Conservation (phyloP, 2,888 invertebrate genomes). For the Cryptus armator region DNA sequence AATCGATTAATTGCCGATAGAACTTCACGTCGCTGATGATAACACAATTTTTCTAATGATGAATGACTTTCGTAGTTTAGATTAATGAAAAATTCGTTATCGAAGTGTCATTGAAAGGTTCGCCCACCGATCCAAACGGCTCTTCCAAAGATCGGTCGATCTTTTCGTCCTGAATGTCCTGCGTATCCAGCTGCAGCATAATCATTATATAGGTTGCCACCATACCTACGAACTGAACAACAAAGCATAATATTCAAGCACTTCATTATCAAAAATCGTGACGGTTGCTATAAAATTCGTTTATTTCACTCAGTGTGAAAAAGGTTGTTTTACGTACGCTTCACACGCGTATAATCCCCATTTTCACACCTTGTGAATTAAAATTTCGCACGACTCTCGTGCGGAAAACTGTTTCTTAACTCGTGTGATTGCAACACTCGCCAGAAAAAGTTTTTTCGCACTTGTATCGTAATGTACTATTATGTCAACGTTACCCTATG, state of each 20-base stretch:
- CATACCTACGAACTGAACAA: conserved; percentile 57
- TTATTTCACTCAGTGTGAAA: too few species aligned
- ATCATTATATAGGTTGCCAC: conserved; percentile 64
- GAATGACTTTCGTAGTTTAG: too few species aligned
- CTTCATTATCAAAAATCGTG: not conserved
- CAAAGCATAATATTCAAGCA: not conserved
- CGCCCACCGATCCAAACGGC: not conserved
- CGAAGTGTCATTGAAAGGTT: not conserved
- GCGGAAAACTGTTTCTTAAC: too few species aligned
- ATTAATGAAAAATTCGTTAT: not conserved
- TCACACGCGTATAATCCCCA: too few species aligned
- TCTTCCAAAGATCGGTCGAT: not conserved
- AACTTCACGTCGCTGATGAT: not conserved
- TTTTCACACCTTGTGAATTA: too few species aligned
- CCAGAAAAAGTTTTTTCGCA: too few species aligned
- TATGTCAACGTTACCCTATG: conserved; percentile 54
- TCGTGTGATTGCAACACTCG: too few species aligned
- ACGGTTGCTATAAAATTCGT: too few species aligned
- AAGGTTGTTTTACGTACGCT: too few species aligned
- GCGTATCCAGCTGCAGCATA: conserved; percentile 66
- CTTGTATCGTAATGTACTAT: not conserved
- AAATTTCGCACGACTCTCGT: too few species aligned
- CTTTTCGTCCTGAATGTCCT: not conserved
- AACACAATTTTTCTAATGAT: not conserved
- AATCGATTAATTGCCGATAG: conserved; percentile 21